phyloP scores from a whole-genome alignment of 1,140 invertebrate genomes.

The Achatina immaculata region DNA sequence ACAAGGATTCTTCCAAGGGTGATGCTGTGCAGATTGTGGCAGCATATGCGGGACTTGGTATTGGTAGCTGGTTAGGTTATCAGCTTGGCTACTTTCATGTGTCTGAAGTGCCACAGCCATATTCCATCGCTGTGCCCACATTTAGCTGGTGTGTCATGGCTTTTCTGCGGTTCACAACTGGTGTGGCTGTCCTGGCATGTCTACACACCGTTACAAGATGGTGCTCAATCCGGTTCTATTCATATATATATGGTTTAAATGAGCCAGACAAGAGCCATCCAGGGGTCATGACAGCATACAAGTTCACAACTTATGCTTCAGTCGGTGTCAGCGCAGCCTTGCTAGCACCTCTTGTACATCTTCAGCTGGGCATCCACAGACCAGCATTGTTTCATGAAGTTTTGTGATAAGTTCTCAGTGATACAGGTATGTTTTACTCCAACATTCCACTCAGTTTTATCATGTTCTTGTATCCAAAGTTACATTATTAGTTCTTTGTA shows the following conservation, averaged over 20 bases:
- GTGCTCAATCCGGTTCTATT: constrained; percentile 80
- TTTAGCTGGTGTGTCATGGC: constrained; percentile 81
- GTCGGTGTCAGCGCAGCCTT: constrained; percentile 78
- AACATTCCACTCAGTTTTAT: too few relatives aligned
- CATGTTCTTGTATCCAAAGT: too few relatives aligned
- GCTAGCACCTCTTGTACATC: constrained; percentile 83
- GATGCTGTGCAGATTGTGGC: constrained; percentile 88
- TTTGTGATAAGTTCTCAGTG: constrained; percentile 23
- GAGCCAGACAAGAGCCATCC: constrained; percentile 68
- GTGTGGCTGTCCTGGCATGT: constrained; percentile 81
- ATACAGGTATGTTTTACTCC: too few relatives aligned
- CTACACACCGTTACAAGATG: constrained; percentile 78
- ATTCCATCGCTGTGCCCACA: constrained; percentile 77
- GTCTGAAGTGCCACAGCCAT: constrained; percentile 73
- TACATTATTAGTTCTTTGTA: too few relatives aligned
- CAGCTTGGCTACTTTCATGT: constrained; percentile 78
- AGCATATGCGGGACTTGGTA: constrained; percentile 80
- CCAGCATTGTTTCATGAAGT: constrained; percentile 85
- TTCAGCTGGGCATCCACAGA: constrained; percentile 81
- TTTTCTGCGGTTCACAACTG: constrained; percentile 81
- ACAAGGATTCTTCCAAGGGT: constrained; percentile 75
- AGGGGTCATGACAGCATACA: constrained; percentile 82
- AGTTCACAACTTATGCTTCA: constrained; percentile 76
- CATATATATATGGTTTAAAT: constrained; percentile 76
- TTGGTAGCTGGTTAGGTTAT: constrained; percentile 88